A percentile compares a stretch with the other conserved stretches of the same genome.
These are phyloP conservation scores for Anas georgica DNA, from an alignment of 2,797 vertebrate genomes.

Conservation along the genomic window DNA sequence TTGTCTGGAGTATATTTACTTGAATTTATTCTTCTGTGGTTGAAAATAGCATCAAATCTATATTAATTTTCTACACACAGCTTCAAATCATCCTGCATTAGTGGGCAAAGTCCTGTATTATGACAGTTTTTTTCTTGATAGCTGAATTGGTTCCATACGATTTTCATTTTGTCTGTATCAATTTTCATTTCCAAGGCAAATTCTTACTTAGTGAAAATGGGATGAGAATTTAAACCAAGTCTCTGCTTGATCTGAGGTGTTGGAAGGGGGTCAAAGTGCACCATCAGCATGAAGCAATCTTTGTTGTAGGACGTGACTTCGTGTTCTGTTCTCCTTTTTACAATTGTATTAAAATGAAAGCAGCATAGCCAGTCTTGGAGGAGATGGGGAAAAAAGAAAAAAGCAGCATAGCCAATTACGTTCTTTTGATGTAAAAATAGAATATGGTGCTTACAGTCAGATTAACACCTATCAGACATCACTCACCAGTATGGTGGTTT, in stretches of 20 bases:
- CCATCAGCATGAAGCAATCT: neutral
- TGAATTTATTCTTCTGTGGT: neutral
- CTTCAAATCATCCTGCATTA: neutral
- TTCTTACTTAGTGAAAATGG: neutral
- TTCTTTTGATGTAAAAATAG: neutral
- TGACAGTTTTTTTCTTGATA: neutral
- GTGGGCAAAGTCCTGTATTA: neutral
- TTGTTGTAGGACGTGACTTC: neutral
- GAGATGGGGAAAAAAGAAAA: accelerated
- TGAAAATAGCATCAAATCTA: neutral
- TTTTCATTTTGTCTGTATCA: neutral
- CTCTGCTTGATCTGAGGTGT: neutral
- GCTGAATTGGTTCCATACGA: neutral
- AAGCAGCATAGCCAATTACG: neutral
- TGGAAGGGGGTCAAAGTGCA: neutral
- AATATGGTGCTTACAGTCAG: neutral
- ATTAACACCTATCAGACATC: neutral
- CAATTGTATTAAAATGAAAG: neutral
- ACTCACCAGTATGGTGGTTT: neutral
- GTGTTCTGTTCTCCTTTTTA: neutral
- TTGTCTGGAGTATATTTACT: neutral
- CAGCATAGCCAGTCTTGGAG: neutral
- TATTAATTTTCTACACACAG: neutral
- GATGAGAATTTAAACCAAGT: neutral
- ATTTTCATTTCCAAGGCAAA: neutral